Base-by-base conservation (phyloP, 1,140 invertebrate genomes). In the Cydia pomonella region DNA sequence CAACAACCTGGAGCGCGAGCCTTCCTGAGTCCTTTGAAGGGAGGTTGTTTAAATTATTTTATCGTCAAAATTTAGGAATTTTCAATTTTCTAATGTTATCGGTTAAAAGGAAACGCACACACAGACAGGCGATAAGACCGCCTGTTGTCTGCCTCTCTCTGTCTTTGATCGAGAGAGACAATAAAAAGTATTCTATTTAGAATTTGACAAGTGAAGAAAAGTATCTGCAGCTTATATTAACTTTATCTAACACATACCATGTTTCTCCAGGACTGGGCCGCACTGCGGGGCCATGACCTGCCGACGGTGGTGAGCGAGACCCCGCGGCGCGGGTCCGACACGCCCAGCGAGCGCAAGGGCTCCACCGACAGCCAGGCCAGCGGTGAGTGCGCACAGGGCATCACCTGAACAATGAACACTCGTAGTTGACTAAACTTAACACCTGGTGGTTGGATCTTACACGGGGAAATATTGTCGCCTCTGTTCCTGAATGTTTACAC, bases 1-100 rank as follows among this genome's bases (percentile, higher is more conserved):
- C 87, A 95, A 94, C 50, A 95, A 96, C 87, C 87, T 96, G 74
- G 95, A 93, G 81, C 87, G 87, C 74, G 91, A 93, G 80, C n/a
- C 33, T 4, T 3, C 33, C 7, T 7, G 3, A 27, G 25, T 1
- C 1, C 25, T 27, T 27, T 27, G 25, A 27, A 27, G 3, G 25
- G 25, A 27, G 25, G 25, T 27, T 27, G 3, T 27, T 3, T 27
- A 2, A 27, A 1, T 27, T 27, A 1, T 1, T 27, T 27, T 27
- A 27, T 27, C 3, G 25, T 27, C 25, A 27, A 2, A 27, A 27
- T 27, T 27, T 27, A 27, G 25, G 1, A 27, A 27, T 27, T 27
- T 27, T 2, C 25, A 27, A 27, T 3, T 27, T 27, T 27, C n/a
- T n/a, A n/a, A n/a, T n/a, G n/a, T n/a, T n/a, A n/a, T n/a, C n/a